Evolutionary conservation across 1,140 invertebrate genomes (phyloP).

Genomic region (Araneus ventricosus): DNA sequence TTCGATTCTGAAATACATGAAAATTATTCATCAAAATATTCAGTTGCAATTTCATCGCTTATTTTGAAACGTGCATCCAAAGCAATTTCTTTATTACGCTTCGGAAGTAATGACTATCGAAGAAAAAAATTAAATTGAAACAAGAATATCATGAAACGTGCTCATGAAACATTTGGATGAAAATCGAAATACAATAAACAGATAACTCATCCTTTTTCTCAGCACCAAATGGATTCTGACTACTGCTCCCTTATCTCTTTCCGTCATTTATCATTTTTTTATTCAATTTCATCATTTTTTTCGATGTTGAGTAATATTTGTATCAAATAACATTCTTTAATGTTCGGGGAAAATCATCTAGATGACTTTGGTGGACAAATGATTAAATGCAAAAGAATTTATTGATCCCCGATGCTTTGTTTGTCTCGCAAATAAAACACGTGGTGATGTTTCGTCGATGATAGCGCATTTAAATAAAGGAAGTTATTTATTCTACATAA

Average conservation of each 20-base stretch:
- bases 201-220: constrained; percentile 20
- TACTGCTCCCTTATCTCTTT: constrained; percentile 26
- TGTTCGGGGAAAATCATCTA: constrained; percentile 18
- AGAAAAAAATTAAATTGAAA: constrained; percentile 5
- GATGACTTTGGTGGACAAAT: constrained; percentile 33
- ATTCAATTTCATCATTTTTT: neutral
- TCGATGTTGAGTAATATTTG: constrained; percentile 6
- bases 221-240: constrained; percentile 9
- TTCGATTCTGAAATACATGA: too few relatives aligned
- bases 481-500: neutral
- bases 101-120: neutral
- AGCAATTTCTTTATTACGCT: neutral
- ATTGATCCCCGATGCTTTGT: constrained; percentile 24
- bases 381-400: constrained; percentile 34
- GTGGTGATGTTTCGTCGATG: neutral
- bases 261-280: constrained; percentile 24
- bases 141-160: constrained; percentile 25
- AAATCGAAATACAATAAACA: constrained; percentile 38
- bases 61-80: neutral
- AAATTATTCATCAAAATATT: neutral
- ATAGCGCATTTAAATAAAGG: neutral
- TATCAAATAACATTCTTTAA: constrained; percentile 34
- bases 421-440: neutral
- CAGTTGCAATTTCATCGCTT: neutral
- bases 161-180: constrained; percentile 40